These are phyloP conservation scores for Chaetodon auriga DNA, from an alignment of 2,113 vertebrate species.

Conservation along the genomic window DNA sequence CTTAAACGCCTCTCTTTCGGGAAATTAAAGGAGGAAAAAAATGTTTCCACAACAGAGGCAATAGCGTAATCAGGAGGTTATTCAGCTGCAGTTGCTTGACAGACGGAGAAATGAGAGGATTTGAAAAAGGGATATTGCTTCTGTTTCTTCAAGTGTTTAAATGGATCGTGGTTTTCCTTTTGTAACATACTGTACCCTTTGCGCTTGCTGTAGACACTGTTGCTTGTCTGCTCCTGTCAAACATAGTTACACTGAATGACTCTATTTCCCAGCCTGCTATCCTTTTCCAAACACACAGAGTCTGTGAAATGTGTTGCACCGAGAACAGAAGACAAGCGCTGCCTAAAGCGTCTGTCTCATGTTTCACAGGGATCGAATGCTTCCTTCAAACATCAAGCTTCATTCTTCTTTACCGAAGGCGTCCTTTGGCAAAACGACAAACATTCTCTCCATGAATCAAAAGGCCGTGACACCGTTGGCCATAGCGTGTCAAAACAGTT, in stretches of 20 bases:
- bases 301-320: slow-evolving; percentile 21
- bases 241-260: slow-evolving; percentile 36
- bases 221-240: slow-evolving; percentile 50
- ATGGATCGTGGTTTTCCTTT: slow-evolving; percentile 23
- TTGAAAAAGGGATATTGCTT: not conserved
- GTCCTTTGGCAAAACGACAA: slow-evolving; percentile 31
- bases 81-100: slow-evolving; percentile 25
- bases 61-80: slow-evolving; percentile 4
- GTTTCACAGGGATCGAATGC: slow-evolving; percentile 16
- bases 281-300: slow-evolving; percentile 25
- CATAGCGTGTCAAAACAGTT: slow-evolving; percentile 24
- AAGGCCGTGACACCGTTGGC: slow-evolving; percentile 26
- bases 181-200: not conserved
- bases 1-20: slow-evolving; percentile 24
- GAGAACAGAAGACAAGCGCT: slow-evolving; percentile 40
- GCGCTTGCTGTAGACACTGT: slow-evolving; percentile 20
- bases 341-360: slow-evolving; percentile 53
- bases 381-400: slow-evolving; percentile 41
- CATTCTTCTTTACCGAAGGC: slow-evolving; percentile 18
- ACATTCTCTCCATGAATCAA: slow-evolving; percentile 18
- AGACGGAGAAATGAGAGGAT: slow-evolving; percentile 1
- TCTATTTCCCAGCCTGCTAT: slow-evolving; percentile 39
- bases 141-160: slow-evolving; percentile 12
- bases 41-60: slow-evolving; percentile 17
- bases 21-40: slow-evolving; percentile 31